These are phyloP conservation scores for Hypanus sabinus DNA, from an alignment of 2,113 vertebrate genomes.

Conservation along the genomic window DNA sequence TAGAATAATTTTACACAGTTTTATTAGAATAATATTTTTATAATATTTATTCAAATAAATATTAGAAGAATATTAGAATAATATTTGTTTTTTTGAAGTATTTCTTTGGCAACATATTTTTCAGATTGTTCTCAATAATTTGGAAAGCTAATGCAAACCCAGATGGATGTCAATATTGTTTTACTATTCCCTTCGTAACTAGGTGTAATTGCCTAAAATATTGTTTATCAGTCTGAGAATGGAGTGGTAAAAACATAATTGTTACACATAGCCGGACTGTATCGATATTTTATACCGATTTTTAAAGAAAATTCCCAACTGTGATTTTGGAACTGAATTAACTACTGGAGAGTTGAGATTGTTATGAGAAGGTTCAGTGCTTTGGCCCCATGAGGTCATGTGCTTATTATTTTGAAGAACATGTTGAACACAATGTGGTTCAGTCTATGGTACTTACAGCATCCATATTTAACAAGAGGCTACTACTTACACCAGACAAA, in stretches of 20 bases:
- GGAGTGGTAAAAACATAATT: background rate
- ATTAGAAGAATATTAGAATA: background rate
- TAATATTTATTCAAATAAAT: too few species aligned
- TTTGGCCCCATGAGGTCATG: background rate
- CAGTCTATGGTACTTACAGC: background rate
- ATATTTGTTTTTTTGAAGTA: background rate
- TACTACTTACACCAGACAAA: background rate
- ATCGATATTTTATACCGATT: background rate
- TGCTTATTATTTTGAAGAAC: background rate
- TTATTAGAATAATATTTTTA: background rate
- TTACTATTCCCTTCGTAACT: background rate
- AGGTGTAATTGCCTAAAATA: background rate
- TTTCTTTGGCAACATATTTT: background rate
- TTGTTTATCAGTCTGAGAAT: background rate
- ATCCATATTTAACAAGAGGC: background rate
- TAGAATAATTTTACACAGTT: too few species aligned
- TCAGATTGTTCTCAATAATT: background rate
- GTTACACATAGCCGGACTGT: background rate
- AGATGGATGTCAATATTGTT: background rate
- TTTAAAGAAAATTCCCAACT: background rate
- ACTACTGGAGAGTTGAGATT: background rate
- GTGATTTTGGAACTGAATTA: background rate
- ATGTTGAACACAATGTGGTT: background rate
- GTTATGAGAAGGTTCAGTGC: background rate
- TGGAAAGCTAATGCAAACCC: background rate